Base-by-base conservation (phyloP, 2,797 vertebrate species). In the Molossus molossus region DNA sequence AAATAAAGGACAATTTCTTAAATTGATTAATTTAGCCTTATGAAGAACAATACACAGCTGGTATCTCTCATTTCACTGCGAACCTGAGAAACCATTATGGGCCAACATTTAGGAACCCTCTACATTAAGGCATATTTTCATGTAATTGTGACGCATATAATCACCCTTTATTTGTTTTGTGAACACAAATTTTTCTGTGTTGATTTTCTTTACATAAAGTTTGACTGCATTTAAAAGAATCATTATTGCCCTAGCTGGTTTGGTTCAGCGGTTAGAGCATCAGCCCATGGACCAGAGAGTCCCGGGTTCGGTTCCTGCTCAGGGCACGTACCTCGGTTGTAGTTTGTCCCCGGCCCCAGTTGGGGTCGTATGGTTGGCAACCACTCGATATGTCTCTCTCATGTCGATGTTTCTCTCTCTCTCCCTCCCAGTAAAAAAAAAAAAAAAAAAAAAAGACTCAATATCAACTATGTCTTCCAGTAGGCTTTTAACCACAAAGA, bases 151-250 rank as follows among this genome's bases (percentile, higher is more conserved):
- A 96, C 94, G 23, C 9, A 45, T 87, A 45, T 80, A 82, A 73
- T 92, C 69, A 81, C 17, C 13, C 20, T 93, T 79, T 27, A 45
- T 91, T 94, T 94, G 27, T 91, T 91, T 91, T 87, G 13, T 62
- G 64, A 94, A 55, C 79, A 33, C 65, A 84, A 17, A 84, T 95
- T 86, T 96, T 87, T 65, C 65, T 58, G 23, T n/a, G 55, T 62
- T 94, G 48, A 50, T 94, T 89, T 86, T 94, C 76, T 20, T 90
- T 85, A 94, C 90, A 17, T 53, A 94, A 95, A 90, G 83, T 83
- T 55, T 90, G 40, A 10, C 37, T 87, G 14, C 77, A 67, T 81
- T 94, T 89, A 27, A 95, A 83, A 76, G 55, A 94, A 45, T 45
- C 6, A 5, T 45, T 45, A 45, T 45, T 45, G 40, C 40, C 40